A percentile compares a stretch with the other conserved stretches of the same genome.
Evolutionary conservation across 2,888 invertebrate species (phyloP).

Genomic region (Eupithecia dodoneata): DNA sequence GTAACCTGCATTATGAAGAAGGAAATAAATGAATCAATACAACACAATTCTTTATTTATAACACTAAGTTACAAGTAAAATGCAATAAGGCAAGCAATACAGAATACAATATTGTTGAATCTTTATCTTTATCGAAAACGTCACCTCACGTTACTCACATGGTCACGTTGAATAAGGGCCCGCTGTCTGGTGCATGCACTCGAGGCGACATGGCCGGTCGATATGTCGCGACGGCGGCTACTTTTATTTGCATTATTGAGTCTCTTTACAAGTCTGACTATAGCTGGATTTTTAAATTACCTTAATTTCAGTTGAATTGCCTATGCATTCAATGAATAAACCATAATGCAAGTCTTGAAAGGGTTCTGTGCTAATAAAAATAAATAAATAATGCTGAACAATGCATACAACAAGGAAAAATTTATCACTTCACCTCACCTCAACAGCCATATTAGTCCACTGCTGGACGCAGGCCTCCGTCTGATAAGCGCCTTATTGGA

Average conservation of each 20-base stretch:
- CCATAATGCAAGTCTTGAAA: background rate
- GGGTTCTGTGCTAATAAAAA: background rate
- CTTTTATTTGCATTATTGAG: conserved; percentile 24
- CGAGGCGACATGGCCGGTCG: conserved; percentile 62
- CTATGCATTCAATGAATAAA: background rate
- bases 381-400: too few species aligned
- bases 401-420: too few species aligned
- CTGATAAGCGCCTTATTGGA: too few species aligned
- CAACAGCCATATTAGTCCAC: too few species aligned
- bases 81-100: too few species aligned
- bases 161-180: background rate
- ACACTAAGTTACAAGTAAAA: too few species aligned
- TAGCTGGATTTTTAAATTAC: background rate
- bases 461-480: too few species aligned
- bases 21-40: too few species aligned
- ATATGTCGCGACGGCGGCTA: conserved; percentile 64
- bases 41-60: too few species aligned
- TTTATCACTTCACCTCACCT: too few species aligned
- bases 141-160: background rate
- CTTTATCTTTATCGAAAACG: background rate
- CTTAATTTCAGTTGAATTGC: background rate
- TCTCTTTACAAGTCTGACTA: conserved; percentile 11
- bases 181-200: conserved; percentile 5
- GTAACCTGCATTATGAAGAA: too few species aligned
- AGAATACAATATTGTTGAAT: too few species aligned